Evolutionary conservation across 2,888 invertebrate species (phyloP).

Genomic region (Sarcophaga subvicina): DNA sequence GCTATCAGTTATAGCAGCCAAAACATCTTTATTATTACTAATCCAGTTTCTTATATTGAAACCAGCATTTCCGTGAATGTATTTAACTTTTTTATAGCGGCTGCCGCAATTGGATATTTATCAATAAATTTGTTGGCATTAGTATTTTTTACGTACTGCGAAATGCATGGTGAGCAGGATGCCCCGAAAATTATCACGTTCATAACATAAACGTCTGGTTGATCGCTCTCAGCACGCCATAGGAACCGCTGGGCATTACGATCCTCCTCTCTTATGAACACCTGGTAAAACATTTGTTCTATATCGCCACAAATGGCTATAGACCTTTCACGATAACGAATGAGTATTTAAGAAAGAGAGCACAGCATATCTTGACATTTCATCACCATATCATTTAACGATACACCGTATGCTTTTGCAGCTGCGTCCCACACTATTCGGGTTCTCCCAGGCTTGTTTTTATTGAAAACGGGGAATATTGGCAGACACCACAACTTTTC

Average conservation of each 20-base stretch:
- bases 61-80: no score
- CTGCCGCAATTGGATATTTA: conserved; percentile 10
- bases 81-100: conserved; percentile 41
- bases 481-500: conserved; percentile 16
- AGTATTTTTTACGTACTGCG: neutral
- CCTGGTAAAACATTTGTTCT: conserved; percentile 59
- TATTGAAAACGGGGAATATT: conserved; percentile 8
- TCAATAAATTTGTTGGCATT: no score
- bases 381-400: conserved; percentile 48
- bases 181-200: conserved; percentile 43
- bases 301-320: conserved; percentile 51
- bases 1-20: conserved; percentile 12
- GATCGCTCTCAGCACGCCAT: conserved; percentile 22
- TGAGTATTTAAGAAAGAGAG: conserved; percentile 30
- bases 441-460: conserved; percentile 35
- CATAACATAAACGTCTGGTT: conserved; percentile 31
- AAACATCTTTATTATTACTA: conserved; percentile 27
- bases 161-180: no score
- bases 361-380: conserved; percentile 12
- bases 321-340: conserved; percentile 26
- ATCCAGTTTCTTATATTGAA: conserved; percentile 47
- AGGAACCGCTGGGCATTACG: conserved; percentile 54
- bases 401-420: conserved; percentile 41
- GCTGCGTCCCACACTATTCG: conserved; percentile 1
- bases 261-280: conserved; percentile 49